Base-by-base conservation (phyloP, 2,797 vertebrate species). In the Aplochiton taeniatus region DNA sequence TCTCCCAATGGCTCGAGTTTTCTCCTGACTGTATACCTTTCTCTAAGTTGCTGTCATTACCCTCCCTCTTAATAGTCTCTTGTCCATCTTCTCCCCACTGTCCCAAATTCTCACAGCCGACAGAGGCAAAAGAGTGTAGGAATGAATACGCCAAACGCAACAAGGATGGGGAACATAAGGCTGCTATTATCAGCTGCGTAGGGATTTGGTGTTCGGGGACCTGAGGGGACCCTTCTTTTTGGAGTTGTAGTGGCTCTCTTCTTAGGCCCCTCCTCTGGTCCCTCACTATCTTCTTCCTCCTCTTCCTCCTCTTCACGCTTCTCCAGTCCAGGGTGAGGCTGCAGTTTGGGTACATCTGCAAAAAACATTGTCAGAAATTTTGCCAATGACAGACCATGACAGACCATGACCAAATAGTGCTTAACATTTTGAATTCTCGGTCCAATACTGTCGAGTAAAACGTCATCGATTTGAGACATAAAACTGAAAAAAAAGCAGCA, bases 161-260 rank as follows among this genome's bases (percentile, higher is more conserved):
- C 96, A 43, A 99, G 88, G 81, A 98, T 98, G 77, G 97, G 97
- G 75, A 98, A 99, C 97, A 98, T 99, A 82, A 98, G 93, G 94
- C 98, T 99, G 95, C 97, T 98, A 93, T 99, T 99, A 94, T 99
- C 97, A 0, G 96, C 95, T 61, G 98, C 96, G 47, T 99, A 98
- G 0, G 97, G 98, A 87, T 98, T 98, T 57, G 97, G 98, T 54
- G 96, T 98, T 82, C 98, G 92, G 19, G 96, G 96, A 48, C 98
- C 97, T 0, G 98, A 99, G 80, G 96, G 96, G 83, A 99, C 95
- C 70, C 93, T 92, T 87, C 92, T 89, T 89, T 98, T 98, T 74
- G 92, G 91, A 75, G 90, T 80, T 54, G 93, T 68, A n/a, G 93
- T 91, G 76, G 91, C 79, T 69, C 92, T 92, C 82, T 90, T 96